Conservation (phyloP, 2,888 invertebrate species). For the Drosophila recens region DNA sequence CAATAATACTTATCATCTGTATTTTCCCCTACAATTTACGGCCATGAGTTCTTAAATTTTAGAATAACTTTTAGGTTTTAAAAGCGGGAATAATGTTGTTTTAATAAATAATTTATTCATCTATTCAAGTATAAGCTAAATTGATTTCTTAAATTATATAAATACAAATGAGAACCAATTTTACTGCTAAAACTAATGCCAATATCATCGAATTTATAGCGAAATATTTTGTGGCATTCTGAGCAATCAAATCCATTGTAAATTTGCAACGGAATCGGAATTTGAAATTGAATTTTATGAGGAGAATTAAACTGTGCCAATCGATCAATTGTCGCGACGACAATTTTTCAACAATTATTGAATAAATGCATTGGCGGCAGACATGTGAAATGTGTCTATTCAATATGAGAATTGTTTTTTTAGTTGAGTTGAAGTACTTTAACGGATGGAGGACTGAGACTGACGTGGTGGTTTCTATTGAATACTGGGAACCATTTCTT, state of each 20-base stretch:
- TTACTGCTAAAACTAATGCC: background rate
- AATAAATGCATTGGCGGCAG: slow-evolving; percentile 10
- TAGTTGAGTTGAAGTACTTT: slow-evolving; percentile 1
- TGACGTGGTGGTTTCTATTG: slow-evolving; percentile 9
- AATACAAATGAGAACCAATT: background rate
- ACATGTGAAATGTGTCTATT: slow-evolving; percentile 23
- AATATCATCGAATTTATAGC: background rate
- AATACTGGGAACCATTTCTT: slow-evolving; percentile 26
- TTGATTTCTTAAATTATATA: background rate
- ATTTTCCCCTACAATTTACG: slow-evolving; percentile 2
- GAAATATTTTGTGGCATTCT: background rate
- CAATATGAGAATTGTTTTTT: slow-evolving; percentile 9
- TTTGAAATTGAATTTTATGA: background rate
- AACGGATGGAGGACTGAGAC: background rate
- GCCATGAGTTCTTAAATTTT: background rate
- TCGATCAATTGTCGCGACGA: slow-evolving; percentile 4
- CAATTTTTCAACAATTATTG: slow-evolving; percentile 4
- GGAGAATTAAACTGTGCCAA: slow-evolving; percentile 10
- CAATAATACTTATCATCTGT: slow-evolving; percentile 5
- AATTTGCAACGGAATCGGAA: background rate
- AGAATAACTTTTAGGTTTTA: background rate
- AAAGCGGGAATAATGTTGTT: background rate
- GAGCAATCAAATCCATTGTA: background rate
- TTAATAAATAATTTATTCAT: background rate
- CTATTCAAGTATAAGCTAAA: background rate